Evolutionary conservation across 2,797 vertebrate genomes (phyloP).

Genomic region (Falco berigora): DNA sequence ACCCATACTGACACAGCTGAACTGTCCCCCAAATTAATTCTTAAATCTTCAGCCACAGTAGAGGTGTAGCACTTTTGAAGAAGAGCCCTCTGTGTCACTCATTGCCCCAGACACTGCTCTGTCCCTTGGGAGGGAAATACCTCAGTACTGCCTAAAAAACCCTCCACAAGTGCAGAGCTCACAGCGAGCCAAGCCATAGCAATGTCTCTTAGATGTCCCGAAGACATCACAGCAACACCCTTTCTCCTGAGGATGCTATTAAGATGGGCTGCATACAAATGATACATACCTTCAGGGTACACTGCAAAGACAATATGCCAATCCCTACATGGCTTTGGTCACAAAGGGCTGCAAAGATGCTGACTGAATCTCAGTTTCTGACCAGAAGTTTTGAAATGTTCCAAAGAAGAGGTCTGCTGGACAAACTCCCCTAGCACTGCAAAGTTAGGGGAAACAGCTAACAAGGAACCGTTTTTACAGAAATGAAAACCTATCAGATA

Average conservation of each 20-base stretch:
- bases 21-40: not conserved
- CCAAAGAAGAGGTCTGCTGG: not conserved
- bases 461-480: not conserved
- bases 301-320: not conserved
- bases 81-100: not conserved
- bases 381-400: not conserved
- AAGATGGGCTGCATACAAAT: not conserved
- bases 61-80: not conserved
- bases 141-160: not conserved
- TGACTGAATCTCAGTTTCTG: not conserved
- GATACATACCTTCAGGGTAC: not conserved
- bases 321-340: not conserved
- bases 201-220: accelerated
- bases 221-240: not conserved
- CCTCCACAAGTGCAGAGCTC: not conserved
- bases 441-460: not conserved
- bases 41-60: not conserved
- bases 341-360: not conserved
- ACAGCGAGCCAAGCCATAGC: not conserved
- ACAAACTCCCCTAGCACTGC: not conserved
- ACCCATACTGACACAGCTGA: not conserved
- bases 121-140: not conserved
- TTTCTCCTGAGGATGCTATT: not conserved
- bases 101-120: not conserved
- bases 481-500: not conserved